Evolutionary conservation across 2,113 vertebrate genomes (phyloP).

Genomic region (Rhinolophus sinicus): DNA sequence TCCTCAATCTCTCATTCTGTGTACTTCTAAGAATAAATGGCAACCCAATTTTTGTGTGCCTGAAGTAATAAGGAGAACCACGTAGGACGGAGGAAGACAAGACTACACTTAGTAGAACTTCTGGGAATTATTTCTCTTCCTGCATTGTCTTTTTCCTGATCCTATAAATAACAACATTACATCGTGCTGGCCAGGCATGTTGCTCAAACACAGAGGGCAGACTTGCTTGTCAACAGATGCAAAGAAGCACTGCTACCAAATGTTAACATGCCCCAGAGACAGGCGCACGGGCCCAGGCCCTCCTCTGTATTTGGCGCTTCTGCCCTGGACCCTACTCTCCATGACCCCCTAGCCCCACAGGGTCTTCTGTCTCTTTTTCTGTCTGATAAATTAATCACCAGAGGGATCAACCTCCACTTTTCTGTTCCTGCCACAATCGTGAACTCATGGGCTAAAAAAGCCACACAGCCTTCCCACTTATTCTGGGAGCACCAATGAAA

Average conservation of each 20-base stretch:
- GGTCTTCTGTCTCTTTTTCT: not conserved
- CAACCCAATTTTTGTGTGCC: not conserved
- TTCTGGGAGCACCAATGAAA: not conserved
- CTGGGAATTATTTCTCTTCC: constrained; percentile 52
- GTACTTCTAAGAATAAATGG: constrained; percentile 27
- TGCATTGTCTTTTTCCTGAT: not conserved
- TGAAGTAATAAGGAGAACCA: constrained; percentile 31
- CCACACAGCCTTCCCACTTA: not conserved
- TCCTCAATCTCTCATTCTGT: not conserved
- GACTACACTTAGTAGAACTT: constrained; percentile 46
- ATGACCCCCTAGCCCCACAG: rapidly evolving
- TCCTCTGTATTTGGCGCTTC: not conserved
- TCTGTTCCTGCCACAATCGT: not conserved
- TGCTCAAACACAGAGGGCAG: constrained; percentile 3
- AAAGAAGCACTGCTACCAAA: not conserved
- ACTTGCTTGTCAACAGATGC: not conserved
- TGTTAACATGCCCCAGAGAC: rapidly evolving
- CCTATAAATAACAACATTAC: constrained; percentile 75
- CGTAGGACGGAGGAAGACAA: not conserved
- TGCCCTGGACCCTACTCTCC: not conserved
- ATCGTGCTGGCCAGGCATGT: constrained; percentile 45
- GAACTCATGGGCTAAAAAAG: not conserved
- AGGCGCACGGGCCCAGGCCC: not conserved
- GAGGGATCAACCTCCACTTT: not conserved
- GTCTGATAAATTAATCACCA: not conserved